These are phyloP conservation scores for Lophura nycthemera DNA, from an alignment of 2,113 vertebrate genomes.

Conservation along the genomic window DNA sequence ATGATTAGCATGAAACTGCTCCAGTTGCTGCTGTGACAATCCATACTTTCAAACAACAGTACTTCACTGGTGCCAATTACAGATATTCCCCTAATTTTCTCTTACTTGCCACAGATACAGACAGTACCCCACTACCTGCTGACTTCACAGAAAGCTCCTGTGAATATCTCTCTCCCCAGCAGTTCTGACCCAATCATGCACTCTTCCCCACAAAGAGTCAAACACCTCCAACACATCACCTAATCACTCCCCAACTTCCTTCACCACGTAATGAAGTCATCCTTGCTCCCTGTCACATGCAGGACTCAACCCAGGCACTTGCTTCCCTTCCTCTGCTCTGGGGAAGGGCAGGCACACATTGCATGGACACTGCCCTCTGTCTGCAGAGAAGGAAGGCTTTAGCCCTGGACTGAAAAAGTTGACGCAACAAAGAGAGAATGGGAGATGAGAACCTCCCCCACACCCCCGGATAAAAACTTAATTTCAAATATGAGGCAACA, in stretches of 20 bases:
- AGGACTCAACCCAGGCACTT: fast-evolving
- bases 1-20: not conserved
- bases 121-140: not conserved
- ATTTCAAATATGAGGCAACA: not conserved
- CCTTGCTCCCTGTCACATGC: not conserved
- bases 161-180: not conserved
- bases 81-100: not conserved
- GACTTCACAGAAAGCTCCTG: not conserved
- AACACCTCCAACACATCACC: not conserved
- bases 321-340: not conserved
- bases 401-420: not conserved
- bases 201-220: not conserved
- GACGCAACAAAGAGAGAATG: not conserved
- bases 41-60: not conserved
- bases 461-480: not conserved
- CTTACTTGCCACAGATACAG: not conserved
- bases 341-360: not conserved
- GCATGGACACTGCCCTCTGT: fast-evolving
- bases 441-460: not conserved
- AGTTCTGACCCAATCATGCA: not conserved
- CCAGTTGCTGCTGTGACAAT: not conserved
- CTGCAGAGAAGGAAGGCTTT: no score
- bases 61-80: not conserved
- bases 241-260: not conserved
- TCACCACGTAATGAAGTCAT: not conserved